phyloP scores from a whole-genome alignment of 2,113 vertebrate genomes.

The Centropus bengalensis region DNA sequence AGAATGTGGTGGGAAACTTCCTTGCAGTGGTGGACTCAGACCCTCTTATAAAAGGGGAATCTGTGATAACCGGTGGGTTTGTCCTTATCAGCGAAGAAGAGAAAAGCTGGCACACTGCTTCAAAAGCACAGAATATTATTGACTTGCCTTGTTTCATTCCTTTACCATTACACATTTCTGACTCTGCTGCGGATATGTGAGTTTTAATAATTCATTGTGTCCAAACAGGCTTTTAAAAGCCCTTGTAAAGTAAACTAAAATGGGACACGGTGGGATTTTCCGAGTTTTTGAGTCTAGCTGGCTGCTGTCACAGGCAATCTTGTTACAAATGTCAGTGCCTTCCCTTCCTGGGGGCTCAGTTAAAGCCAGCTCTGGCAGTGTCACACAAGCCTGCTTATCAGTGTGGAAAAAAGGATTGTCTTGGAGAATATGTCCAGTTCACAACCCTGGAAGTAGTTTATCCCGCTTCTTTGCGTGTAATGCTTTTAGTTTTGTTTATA shows the following conservation, averaged over 20 bases:
- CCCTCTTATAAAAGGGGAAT: not conserved
- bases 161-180: not conserved
- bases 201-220: not conserved
- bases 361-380: not conserved
- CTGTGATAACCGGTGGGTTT: not conserved
- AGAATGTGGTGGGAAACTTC: not conserved
- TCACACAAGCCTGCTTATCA: not conserved
- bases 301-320: not conserved
- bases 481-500: not conserved
- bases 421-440: not conserved
- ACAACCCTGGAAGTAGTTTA: not conserved
- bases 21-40: not conserved
- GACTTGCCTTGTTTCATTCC: not conserved
- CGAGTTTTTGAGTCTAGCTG: not conserved
- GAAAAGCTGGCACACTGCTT: not conserved
- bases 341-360: not conserved
- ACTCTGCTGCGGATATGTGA: not conserved
- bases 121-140: not conserved
- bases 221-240: conserved; percentile 10
- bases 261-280: conserved; percentile 1
- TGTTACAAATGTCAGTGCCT: not conserved
- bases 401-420: not conserved
- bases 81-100: not conserved
- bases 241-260: not conserved
- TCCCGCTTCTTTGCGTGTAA: not conserved